Base-by-base conservation (phyloP, 2,113 vertebrate species). In the Chroicocephalus ridibundus region DNA sequence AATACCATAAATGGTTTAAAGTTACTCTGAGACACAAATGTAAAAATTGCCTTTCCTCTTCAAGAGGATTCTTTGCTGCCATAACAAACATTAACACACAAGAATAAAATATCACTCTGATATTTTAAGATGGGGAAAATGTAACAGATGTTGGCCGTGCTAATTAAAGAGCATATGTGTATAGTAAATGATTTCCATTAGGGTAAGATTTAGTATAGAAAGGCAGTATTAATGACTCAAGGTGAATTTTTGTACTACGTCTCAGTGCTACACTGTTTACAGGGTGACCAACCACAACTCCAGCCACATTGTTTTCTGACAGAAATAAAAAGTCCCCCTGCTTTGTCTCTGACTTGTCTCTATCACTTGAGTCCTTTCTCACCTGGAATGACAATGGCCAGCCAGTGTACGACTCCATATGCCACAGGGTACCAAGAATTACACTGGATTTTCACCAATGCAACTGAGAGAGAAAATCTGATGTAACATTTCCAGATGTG, bases 1-100 rank as follows among this genome's bases (percentile, higher is more conserved):
- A 97, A 95, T 94, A 97, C 64, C 84, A 93, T 95, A 93, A 96
- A 85, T 3, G 2, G 46, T 66, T 98, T 96, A 95, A 96, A 98
- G 96, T 94, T 96, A 96, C 72, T 93, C 85, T 60, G 69, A 82
- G 87, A 86, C 84, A 90, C 68, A 95, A 96, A 82, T 84, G 85
- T 66, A 55, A 93, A 85, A 97, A 77, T 36, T 93, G 62, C 72
- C 31, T 94, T 92, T 94, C 90, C 90, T 84, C 92, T 91, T 82
- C 57, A 87, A 90, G 86, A 9, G 6, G 46, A 40, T 34, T 82
- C 88, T 92, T 96, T 95, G 88, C 62, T 94, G 78, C 87, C 36
- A 4, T 81, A 72, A 71, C 86, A 85, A 85, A 82, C 76, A 54
- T 93, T 80, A 90, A 27, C 31, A 70, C 15, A 26, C 44, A 57